phyloP scores from a whole-genome alignment of 2,113 vertebrate genomes.

The Austrofundulus limnaeus region DNA sequence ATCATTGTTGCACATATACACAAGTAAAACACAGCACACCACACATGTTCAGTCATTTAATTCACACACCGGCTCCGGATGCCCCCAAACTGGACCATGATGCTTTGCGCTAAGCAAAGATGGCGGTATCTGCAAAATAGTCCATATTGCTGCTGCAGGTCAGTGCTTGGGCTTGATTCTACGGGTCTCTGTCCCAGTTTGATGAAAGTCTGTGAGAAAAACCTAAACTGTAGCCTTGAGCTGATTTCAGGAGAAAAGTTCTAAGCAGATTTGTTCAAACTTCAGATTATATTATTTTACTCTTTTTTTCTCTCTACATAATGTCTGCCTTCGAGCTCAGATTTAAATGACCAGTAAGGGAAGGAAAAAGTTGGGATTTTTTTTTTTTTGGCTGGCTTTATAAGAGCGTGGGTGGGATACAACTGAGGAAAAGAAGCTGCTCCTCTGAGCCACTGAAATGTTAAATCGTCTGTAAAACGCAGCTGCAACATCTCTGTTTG shows the following conservation, averaged over 20 bases:
- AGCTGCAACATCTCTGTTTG: background rate
- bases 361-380: slow-evolving; percentile 34
- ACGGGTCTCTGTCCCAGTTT: background rate
- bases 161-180: too few relatives aligned
- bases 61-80: too few relatives aligned
- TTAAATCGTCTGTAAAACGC: slow-evolving; percentile 20
- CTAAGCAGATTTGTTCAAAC: slow-evolving; percentile 63
- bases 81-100: too few relatives aligned
- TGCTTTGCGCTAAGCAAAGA: too few relatives aligned
- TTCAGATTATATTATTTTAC: slow-evolving; percentile 55
- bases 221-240: slow-evolving; percentile 49
- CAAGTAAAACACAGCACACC: too few relatives aligned
- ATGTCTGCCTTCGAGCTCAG: slow-evolving; percentile 43
- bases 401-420: slow-evolving; percentile 33
- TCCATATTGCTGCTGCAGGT: too few relatives aligned
- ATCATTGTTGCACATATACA: too few relatives aligned
- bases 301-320: slow-evolving; percentile 19
- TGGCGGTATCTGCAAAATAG: too few relatives aligned
- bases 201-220: slow-evolving; percentile 38
- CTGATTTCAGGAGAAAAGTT: slow-evolving; percentile 47
- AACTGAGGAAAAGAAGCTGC: slow-evolving; percentile 18
- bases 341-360: slow-evolving; percentile 52
- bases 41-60: too few relatives aligned
- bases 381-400: slow-evolving; percentile 7
- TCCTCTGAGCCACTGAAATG: slow-evolving; percentile 3